phyloP scores from a whole-genome alignment of 2,797 vertebrate genomes.

The Geotrypetes seraphini region DNA sequence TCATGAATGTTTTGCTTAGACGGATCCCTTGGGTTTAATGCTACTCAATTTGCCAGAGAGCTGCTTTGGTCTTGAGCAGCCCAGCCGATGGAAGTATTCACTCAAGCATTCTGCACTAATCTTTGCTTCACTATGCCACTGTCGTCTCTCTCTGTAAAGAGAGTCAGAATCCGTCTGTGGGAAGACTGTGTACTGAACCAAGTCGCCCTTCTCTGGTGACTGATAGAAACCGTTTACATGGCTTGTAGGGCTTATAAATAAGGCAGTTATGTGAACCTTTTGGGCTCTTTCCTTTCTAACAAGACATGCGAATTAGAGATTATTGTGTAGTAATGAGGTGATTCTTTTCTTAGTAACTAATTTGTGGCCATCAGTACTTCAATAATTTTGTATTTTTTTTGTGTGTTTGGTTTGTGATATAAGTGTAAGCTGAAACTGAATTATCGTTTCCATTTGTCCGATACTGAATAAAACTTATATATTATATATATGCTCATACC shows the following conservation, averaged over 20 bases:
- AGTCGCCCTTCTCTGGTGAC: constrained; percentile 5
- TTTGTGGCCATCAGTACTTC: constrained; percentile 43
- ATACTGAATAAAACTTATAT: constrained; percentile 61
- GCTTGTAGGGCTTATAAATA: constrained; percentile 11
- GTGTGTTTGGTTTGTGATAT: constrained; percentile 57
- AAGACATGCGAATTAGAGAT: constrained; percentile 37
- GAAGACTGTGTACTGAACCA: constrained; percentile 3
- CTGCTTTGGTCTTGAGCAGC: not conserved
- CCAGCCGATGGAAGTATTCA: constrained; percentile 1
- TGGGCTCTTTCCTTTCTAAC: constrained; percentile 42
- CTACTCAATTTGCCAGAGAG: not conserved
- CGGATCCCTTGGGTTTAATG: not conserved
- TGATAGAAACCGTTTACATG: constrained; percentile 23
- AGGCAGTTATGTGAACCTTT: constrained; percentile 23
- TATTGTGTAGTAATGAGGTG: constrained; percentile 42
- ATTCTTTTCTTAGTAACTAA: constrained; percentile 36
- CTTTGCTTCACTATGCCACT: not conserved
- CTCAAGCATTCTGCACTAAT: constrained; percentile 2
- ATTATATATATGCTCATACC: constrained; percentile 59
- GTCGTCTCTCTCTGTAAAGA: not conserved
- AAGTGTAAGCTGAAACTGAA: constrained; percentile 63
- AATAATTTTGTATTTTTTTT: constrained; percentile 26
- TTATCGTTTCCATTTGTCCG: constrained; percentile 58
- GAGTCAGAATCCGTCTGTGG: constrained; percentile 4
- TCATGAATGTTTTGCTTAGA: not conserved